phyloP scores from a whole-genome alignment of 2,113 vertebrate species.

The Indicator indicator region DNA sequence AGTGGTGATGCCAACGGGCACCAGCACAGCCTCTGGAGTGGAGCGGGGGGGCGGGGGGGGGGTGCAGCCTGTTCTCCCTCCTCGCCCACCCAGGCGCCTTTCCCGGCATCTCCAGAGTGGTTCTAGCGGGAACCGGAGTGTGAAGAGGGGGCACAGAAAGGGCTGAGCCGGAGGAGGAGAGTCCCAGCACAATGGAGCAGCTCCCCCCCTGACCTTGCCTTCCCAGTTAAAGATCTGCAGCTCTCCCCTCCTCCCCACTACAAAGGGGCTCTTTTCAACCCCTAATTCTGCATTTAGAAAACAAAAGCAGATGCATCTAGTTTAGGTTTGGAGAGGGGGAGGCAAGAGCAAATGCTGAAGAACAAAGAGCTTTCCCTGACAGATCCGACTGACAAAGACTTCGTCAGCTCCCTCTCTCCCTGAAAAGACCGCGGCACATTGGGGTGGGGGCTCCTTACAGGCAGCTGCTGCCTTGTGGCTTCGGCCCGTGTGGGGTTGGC shows the following conservation, averaged over 20 bases:
- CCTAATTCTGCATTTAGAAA: slow-evolving; percentile 66
- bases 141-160: slow-evolving; percentile 44
- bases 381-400: slow-evolving; percentile 58
- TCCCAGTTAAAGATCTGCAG: slow-evolving; percentile 42
- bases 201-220: slow-evolving; percentile 45
- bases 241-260: slow-evolving; percentile 55
- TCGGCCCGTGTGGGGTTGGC: not conserved
- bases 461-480: slow-evolving; percentile 9
- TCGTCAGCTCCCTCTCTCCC: slow-evolving; percentile 33
- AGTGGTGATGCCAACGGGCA: fast-evolving
- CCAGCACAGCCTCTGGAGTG: fast-evolving
- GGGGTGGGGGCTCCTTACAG: slow-evolving; percentile 12
- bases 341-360: slow-evolving; percentile 52
- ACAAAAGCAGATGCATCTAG: slow-evolving; percentile 66
- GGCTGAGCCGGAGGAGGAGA: slow-evolving; percentile 51
- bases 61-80: not conserved
- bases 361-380: slow-evolving; percentile 60
- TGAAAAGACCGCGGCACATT: slow-evolving; percentile 37
- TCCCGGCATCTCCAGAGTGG: not conserved
- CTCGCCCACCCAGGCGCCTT: not conserved
- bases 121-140: not conserved
- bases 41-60: too few relatives aligned
- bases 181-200: slow-evolving; percentile 30
- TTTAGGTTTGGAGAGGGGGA: slow-evolving; percentile 47
- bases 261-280: slow-evolving; percentile 51